These are phyloP conservation scores for Diaprepes abbreviatus DNA, from an alignment of 2,888 invertebrate species.

Conservation along the genomic window DNA sequence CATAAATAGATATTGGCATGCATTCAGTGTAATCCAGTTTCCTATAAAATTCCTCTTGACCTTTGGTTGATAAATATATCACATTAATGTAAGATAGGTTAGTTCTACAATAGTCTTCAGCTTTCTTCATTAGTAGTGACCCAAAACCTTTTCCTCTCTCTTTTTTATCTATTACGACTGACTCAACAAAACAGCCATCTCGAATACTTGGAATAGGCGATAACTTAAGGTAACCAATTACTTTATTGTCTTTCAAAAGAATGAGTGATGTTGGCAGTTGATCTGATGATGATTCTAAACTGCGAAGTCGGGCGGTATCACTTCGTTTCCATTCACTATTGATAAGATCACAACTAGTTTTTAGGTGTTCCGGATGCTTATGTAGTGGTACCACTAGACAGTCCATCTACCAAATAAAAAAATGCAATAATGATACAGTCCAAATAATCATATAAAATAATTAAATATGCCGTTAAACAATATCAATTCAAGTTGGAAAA, in stretches of 20 bases:
- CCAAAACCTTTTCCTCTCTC: slow-evolving; percentile 84
- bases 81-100: slow-evolving; percentile 73
- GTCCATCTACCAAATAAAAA: slow-evolving; percentile 53
- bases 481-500: too few species aligned
- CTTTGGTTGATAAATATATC: slow-evolving; percentile 72
- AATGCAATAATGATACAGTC: too few species aligned
- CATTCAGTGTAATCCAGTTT: slow-evolving; percentile 81
- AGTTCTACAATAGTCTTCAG: slow-evolving; percentile 80
- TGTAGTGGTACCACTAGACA: slow-evolving; percentile 77
- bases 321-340: slow-evolving; percentile 92
- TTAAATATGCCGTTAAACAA: too few species aligned
- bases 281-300: slow-evolving; percentile 81
- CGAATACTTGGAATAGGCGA: slow-evolving; percentile 78
- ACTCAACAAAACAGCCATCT: slow-evolving; percentile 84
- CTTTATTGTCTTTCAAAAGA: slow-evolving; percentile 71
- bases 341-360: slow-evolving; percentile 81
- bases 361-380: slow-evolving; percentile 78
- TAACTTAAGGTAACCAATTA: slow-evolving; percentile 86
- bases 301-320: slow-evolving; percentile 82
- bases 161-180: slow-evolving; percentile 81
- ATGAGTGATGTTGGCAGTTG: slow-evolving; percentile 80
- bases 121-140: slow-evolving; percentile 79
- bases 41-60: slow-evolving; percentile 81
- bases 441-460: too few species aligned
- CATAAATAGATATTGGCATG: slow-evolving; percentile 79